Conservation (phyloP, 2,888 invertebrate species). For the Conchocele bisecta region DNA sequence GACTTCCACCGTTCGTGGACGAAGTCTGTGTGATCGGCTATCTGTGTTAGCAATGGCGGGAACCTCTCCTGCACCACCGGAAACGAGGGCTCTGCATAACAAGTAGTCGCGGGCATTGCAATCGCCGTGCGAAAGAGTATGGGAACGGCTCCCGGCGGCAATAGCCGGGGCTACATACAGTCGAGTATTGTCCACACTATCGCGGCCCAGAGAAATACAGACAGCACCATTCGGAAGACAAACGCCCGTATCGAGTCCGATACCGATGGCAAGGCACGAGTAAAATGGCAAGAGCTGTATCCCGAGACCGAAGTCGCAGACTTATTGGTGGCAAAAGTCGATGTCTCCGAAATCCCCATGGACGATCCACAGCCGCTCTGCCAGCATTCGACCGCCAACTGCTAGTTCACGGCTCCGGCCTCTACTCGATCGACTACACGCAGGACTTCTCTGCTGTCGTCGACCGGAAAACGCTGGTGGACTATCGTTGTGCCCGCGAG, state of each 20-base stretch:
- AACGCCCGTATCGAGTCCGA: slow-evolving; percentile 7
- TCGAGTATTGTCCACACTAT: background rate
- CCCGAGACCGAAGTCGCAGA: background rate
- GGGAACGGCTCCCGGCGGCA: background rate
- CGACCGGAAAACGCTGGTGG: background rate
- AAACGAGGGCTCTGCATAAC: background rate
- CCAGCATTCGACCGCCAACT: slow-evolving; percentile 4
- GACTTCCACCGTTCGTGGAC: background rate
- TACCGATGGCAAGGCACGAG: background rate
- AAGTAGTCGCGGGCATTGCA: background rate
- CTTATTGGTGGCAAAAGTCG: background rate
- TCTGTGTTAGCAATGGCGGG: background rate
- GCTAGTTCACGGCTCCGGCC: slow-evolving; percentile 1
- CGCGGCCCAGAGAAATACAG: background rate
- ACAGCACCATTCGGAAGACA: background rate
- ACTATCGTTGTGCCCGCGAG: background rate
- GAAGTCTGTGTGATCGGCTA: background rate
- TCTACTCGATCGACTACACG: slow-evolving; percentile 4
- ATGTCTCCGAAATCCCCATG: slow-evolving; percentile 15
- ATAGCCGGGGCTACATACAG: slow-evolving; percentile 1
- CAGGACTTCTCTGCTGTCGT: slow-evolving; percentile 1
- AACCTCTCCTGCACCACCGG: background rate
- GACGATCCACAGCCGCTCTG: slow-evolving; percentile 5
- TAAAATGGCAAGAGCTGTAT: background rate
- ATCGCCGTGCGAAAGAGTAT: background rate